Evolutionary conservation across 2,797 vertebrate genomes (phyloP).

Genomic region (Ataeniobius toweri): DNA sequence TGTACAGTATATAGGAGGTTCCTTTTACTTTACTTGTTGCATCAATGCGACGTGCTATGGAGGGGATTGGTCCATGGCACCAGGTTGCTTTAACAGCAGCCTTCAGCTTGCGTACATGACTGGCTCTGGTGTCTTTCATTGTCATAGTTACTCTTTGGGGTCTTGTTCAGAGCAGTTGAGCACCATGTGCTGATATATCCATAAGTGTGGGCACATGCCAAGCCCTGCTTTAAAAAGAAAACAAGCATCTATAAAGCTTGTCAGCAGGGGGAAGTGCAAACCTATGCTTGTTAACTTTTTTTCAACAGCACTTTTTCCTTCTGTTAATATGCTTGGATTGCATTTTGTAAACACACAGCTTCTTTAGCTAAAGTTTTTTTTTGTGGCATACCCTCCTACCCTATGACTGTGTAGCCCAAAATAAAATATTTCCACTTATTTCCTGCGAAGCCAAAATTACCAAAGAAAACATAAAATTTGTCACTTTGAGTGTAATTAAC

Average conservation of each 20-base stretch:
- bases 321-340: neutral
- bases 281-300: neutral
- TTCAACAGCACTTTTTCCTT: neutral
- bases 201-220: neutral
- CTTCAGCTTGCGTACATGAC: neutral
- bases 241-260: neutral
- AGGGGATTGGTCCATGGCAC: neutral
- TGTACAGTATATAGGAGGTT: neutral
- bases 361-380: neutral
- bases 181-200: neutral
- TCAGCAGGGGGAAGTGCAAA: neutral
- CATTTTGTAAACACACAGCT: neutral
- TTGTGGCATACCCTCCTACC: neutral
- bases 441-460: neutral
- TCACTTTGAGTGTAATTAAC: neutral
- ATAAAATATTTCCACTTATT: neutral
- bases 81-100: neutral
- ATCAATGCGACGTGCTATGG: neutral
- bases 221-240: neutral
- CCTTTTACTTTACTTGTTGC: neutral
- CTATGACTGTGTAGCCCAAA: too few species aligned
- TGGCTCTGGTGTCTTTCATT: neutral
- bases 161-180: too few species aligned
- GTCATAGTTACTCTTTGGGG: too few species aligned
- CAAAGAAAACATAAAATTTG: neutral